Evolutionary conservation across 2,888 invertebrate genomes (phyloP).

Genomic region (Melitaea athalia): DNA sequence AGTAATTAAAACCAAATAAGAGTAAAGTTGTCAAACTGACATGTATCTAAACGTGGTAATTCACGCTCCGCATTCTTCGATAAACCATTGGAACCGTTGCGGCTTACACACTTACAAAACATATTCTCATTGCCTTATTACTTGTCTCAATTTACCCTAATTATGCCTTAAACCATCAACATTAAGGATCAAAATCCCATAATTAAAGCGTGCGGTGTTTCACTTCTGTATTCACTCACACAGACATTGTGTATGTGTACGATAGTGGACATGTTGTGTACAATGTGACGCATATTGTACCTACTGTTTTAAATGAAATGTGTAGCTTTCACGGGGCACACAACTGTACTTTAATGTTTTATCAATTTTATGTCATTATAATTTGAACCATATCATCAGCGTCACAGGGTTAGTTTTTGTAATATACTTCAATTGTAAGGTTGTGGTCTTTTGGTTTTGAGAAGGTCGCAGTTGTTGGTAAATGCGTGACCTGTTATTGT

Average conservation of each 20-base stretch:
- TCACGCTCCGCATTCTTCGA: conserved; percentile 80
- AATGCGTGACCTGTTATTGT: conserved; percentile 81
- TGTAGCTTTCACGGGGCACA: conserved; percentile 81
- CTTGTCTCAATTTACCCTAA: conserved; percentile 43
- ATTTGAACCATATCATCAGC: conserved; percentile 27
- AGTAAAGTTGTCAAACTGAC: conserved; percentile 75
- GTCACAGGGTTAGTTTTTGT: conserved; percentile 41
- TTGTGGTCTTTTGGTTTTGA: conserved; percentile 52
- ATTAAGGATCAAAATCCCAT: conserved; percentile 47
- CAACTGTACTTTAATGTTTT: conserved; percentile 64
- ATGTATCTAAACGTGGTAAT: conserved; percentile 79
- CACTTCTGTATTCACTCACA: conserved; percentile 59
- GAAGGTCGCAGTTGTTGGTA: conserved; percentile 67
- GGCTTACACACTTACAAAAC: conserved; percentile 66
- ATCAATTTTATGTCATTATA: conserved; percentile 40
- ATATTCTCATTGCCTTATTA: conserved; percentile 68
- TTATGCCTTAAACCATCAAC: conserved; percentile 23
- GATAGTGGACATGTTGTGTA: conserved; percentile 74
- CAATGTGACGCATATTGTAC: conserved; percentile 79
- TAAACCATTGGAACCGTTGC: conserved; percentile 70
- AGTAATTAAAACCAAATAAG: conserved; percentile 58
- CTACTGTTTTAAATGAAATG: conserved; percentile 79
- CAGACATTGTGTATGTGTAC: conserved; percentile 57
- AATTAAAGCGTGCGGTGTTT: conserved; percentile 45
- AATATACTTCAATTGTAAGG: conserved; percentile 30